A percentile compares a stretch with the other conserved stretches of the same genome.
Evolutionary conservation across 2,888 invertebrate genomes (phyloP).

Genomic region (Acanthosepion esculentum): DNA sequence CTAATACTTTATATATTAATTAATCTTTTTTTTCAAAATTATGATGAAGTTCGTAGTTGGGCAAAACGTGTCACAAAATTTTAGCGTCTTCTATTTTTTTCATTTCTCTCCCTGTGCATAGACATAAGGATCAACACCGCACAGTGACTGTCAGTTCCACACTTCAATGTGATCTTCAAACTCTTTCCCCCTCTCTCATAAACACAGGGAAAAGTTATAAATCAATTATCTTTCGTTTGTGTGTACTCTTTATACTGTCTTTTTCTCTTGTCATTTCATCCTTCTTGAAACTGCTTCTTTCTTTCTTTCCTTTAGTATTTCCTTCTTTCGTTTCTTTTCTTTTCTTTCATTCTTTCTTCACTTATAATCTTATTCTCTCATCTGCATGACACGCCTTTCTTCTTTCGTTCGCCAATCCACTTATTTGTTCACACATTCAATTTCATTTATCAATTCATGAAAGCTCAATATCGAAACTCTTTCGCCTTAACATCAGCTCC

Average conservation of each 20-base stretch:
- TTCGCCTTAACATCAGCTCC: not conserved
- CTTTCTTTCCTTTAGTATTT: not conserved
- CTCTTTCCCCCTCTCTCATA: too few relatives aligned
- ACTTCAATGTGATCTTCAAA: too few relatives aligned
- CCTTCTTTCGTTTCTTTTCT: not conserved
- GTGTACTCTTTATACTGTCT: not conserved
- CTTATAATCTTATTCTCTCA: not conserved
- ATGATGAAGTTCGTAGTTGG: too few relatives aligned
- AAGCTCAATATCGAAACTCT: not conserved
- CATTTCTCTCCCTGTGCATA: too few relatives aligned
- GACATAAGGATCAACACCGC: too few relatives aligned
- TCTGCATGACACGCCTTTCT: not conserved
- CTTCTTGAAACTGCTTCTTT: not conserved
- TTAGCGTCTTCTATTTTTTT: too few relatives aligned
- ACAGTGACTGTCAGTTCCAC: too few relatives aligned
- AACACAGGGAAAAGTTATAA: too few relatives aligned
- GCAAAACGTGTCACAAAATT: too few relatives aligned
- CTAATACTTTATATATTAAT: too few relatives aligned
- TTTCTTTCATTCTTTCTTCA: not conserved
- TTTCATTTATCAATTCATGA: not conserved
- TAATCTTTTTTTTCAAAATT: too few relatives aligned
- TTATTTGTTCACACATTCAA: not conserved
- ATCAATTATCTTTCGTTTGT: too few relatives aligned
- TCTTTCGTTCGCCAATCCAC: not conserved
- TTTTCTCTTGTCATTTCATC: not conserved